Base-by-base conservation (phyloP, 2,888 invertebrate species). In the Acanthosoma haemorrhoidale region DNA sequence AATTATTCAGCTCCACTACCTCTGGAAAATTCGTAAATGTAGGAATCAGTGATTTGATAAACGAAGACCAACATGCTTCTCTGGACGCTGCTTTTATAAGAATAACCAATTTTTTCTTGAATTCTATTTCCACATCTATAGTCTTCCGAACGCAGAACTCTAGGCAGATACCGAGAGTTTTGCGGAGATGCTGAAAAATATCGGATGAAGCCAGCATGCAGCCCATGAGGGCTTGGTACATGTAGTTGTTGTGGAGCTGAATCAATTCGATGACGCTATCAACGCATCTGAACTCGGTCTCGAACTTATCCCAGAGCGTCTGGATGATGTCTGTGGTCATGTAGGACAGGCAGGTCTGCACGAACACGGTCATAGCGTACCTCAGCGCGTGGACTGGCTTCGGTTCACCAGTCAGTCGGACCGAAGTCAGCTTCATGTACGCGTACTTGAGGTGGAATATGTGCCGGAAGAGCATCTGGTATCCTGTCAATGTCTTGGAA, bases 321-420 rank as follows among this genome's bases (percentile, higher is more conserved):
- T 98, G 97, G 75, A 98, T 91, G 58, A 96, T 95, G 82, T 97
- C 98, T 72, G 96, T 92, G 86, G 94, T 94, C 94, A 97, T 96
- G 81, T 96, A 97, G 82, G 97, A 97, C 80, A 95, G 92, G 76
- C 97, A 83, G 81, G 96, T 96, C 80, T 96, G 96, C 43, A 97
- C 88, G 80, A 96, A 97, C 81, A 94, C 92, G 76, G 97, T 84
- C 97, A 98, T 98, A 70, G 94, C 86, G 79, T 97, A 96, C 1
- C 96, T 85, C 70, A 98, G 82, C 3, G 94, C 91, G 79, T 59
- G 68, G 4, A 31, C 18, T 11, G 15, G 15, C 4, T 57, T 68
- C 0, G 25, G 16, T 21, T 13, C 25, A 4, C 38, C 29, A 8
- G 3, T 16, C 13, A 25, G n/a, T 1, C 29, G 39, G 29, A 21